Evolutionary conservation across 2,797 vertebrate species (phyloP).

Genomic region (Cynopterus sphinx): DNA sequence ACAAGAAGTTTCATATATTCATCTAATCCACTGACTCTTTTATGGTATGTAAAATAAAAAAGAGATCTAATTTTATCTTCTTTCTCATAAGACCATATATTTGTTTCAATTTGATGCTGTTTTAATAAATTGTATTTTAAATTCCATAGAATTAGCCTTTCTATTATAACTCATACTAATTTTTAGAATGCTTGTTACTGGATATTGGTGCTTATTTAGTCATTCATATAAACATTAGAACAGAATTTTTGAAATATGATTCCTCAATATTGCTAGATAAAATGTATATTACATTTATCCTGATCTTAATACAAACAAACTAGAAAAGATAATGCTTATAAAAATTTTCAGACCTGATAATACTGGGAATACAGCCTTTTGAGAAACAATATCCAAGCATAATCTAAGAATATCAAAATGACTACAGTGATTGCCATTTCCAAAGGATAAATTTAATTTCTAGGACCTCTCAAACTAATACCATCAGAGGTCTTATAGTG

Average conservation of each 20-base stretch:
- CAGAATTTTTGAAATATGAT: neutral
- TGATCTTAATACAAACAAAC: neutral
- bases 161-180: neutral
- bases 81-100: neutral
- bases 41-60: neutral
- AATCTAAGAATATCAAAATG: neutral
- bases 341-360: neutral
- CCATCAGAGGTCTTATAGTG: neutral
- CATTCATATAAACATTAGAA: neutral
- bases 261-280: neutral
- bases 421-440: neutral
- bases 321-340: neutral
- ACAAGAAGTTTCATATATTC: neutral
- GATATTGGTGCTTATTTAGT: neutral
- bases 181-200: neutral
- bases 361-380: neutral
- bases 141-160: neutral
- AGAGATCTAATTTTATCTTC: neutral
- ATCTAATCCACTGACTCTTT: neutral
- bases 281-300: neutral
- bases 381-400: neutral
- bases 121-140: neutral
- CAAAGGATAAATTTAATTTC: neutral
- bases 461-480: neutral
- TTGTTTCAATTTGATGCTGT: neutral